These are phyloP conservation scores for Ataeniobius toweri DNA, from an alignment of 2,797 vertebrate genomes.

Conservation along the genomic window DNA sequence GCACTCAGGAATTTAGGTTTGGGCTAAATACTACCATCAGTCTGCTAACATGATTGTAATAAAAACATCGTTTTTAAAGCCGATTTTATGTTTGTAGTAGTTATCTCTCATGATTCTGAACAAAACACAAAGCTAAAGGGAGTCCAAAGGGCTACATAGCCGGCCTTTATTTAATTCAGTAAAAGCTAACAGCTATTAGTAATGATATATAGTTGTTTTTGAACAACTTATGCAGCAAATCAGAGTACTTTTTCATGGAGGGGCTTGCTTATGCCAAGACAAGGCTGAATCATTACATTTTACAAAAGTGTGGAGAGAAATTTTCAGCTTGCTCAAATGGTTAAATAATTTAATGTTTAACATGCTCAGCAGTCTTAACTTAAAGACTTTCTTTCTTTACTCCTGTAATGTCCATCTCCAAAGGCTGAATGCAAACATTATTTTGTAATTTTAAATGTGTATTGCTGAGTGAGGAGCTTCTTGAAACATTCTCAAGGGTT, in stretches of 20 bases:
- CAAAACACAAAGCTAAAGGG: neutral
- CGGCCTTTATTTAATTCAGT: neutral
- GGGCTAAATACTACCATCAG: too few species aligned
- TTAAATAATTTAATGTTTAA: neutral
- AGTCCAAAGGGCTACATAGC: neutral
- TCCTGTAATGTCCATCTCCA: conserved; percentile 21
- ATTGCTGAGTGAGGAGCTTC: conserved; percentile 30
- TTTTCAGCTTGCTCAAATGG: neutral
- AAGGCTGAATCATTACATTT: neutral
- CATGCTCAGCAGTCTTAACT: neutral
- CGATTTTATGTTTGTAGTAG: neutral
- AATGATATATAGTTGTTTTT: neutral
- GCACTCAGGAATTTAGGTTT: neutral
- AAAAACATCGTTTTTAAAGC: neutral
- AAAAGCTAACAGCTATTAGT: neutral
- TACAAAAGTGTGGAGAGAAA: neutral
- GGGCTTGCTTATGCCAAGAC: neutral
- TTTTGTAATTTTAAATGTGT: conserved; percentile 53
- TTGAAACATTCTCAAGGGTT: conserved; percentile 17
- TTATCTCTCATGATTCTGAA: neutral
- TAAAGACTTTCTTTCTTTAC: conserved; percentile 3
- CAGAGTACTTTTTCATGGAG: neutral
- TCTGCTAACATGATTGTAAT: neutral
- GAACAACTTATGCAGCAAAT: neutral
- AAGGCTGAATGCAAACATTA: conserved; percentile 35